Percentiles rank a stretch among this genome's conserved stretches.
Evolutionary conservation across 2,797 vertebrate genomes (phyloP).

Genomic region (Sphenopsis melanotis): DNA sequence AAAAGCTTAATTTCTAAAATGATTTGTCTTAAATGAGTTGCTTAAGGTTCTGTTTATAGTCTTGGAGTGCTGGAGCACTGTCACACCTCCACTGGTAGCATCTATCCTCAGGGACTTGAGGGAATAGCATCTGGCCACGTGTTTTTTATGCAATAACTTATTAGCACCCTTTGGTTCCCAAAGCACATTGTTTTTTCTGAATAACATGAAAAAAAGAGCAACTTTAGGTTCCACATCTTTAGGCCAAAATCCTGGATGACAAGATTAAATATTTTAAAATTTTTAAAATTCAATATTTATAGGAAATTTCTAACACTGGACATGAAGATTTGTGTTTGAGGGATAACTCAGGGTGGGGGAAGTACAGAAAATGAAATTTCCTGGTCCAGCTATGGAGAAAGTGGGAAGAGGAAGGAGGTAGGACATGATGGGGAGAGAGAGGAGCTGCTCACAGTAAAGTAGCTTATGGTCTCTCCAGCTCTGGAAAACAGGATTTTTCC

Average conservation of each 20-base stretch:
- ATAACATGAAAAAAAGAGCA: accelerated
- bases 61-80: not conserved
- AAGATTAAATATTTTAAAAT: accelerated
- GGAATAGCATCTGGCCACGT: not conserved
- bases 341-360: not conserved
- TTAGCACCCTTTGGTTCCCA: not conserved
- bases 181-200: not conserved
- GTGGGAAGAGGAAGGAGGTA: not conserved
- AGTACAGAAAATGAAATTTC: not conserved
- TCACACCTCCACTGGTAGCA: not conserved
- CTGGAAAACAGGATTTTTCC: not conserved
- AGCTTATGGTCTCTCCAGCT: not conserved
- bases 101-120: not conserved
- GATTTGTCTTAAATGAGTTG: slow-evolving; percentile 29
- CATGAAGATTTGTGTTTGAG: not conserved
- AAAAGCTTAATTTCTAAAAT: not conserved
- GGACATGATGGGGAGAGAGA: not conserved
- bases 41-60: slow-evolving; percentile 30
- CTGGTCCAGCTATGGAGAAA: not conserved
- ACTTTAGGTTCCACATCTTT: not conserved
- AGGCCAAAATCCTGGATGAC: not conserved
- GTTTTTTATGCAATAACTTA: not conserved
- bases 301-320: not conserved
- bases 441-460: not conserved
- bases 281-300: not conserved